These are phyloP conservation scores for Gallinago media DNA, from an alignment of 2,113 vertebrate species.

Conservation along the genomic window DNA sequence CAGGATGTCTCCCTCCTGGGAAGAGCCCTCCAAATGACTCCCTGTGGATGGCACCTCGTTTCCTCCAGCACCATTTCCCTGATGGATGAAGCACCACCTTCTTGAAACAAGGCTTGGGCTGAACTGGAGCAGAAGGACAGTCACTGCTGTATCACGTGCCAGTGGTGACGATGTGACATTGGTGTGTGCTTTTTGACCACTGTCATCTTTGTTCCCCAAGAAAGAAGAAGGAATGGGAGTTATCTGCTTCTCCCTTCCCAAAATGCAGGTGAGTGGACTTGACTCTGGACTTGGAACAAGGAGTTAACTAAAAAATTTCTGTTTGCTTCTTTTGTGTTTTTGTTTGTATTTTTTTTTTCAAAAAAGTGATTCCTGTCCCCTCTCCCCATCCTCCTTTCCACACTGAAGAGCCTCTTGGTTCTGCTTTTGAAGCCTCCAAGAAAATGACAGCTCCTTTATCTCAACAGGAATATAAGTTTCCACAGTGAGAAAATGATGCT, in stretches of 20 bases:
- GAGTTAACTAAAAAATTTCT: not conserved
- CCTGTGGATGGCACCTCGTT: accelerated
- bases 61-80: accelerated
- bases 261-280: not conserved
- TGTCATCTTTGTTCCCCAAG: not conserved
- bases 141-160: accelerated
- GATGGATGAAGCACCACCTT: too few relatives aligned
- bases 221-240: not conserved
- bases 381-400: not conserved
- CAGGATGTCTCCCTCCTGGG: not conserved
- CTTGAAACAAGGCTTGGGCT: not conserved
- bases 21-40: not conserved
- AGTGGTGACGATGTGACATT: accelerated
- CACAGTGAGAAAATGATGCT: not conserved
- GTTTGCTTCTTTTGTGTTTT: not conserved
- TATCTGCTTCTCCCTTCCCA: not conserved
- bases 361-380: not conserved
- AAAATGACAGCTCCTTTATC: not conserved
- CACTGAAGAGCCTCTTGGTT: not conserved
- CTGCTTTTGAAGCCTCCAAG: not conserved
- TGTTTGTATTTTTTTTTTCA: not conserved
- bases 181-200: accelerated
- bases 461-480: not conserved
- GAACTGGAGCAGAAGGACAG: not conserved
- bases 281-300: not conserved